A percentile compares a stretch with the other conserved stretches of the same genome.
Evolutionary conservation across 2,888 invertebrate genomes (phyloP).

Genomic region (Camptogramma bilineatum): DNA sequence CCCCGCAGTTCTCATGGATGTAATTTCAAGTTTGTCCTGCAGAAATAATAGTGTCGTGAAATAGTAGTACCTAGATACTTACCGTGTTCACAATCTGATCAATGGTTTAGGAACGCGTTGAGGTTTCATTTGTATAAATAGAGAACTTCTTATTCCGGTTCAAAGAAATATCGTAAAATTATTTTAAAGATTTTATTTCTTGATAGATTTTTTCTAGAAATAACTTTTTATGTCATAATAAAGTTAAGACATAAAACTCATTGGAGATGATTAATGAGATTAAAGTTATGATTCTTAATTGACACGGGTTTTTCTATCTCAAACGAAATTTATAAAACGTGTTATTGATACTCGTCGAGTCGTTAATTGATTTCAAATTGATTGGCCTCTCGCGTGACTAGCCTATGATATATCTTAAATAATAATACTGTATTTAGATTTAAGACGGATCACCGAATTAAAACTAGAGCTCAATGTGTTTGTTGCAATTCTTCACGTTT

Average conservation of each 20-base stretch:
- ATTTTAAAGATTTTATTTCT: background rate
- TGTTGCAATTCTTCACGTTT: no score
- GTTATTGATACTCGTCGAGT: constrained; percentile 15
- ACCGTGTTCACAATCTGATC: no score
- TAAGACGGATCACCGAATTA: no score
- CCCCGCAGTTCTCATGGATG: no score
- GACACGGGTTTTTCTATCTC: constrained; percentile 19
- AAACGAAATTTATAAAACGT: constrained; percentile 13
- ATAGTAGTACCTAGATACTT: no score
- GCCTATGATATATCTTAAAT: no score
- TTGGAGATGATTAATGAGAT: constrained; percentile 28
- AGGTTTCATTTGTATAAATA: no score
- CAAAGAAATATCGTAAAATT: background rate
- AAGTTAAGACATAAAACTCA: constrained; percentile 26
- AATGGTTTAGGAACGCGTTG: no score
- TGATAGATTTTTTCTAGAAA: background rate
- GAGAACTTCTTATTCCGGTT: background rate
- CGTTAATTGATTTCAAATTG: constrained; percentile 24
- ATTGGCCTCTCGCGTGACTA: constrained; percentile 3
- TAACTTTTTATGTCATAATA: constrained; percentile 9
- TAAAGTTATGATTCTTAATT: constrained; percentile 22
- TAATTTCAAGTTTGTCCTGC: no score
- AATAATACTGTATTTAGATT: background rate
- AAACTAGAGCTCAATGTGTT: no score
- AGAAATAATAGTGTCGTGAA: no score